phyloP scores from a whole-genome alignment of 2,888 invertebrate genomes.

The Nemurella pictetii region DNA sequence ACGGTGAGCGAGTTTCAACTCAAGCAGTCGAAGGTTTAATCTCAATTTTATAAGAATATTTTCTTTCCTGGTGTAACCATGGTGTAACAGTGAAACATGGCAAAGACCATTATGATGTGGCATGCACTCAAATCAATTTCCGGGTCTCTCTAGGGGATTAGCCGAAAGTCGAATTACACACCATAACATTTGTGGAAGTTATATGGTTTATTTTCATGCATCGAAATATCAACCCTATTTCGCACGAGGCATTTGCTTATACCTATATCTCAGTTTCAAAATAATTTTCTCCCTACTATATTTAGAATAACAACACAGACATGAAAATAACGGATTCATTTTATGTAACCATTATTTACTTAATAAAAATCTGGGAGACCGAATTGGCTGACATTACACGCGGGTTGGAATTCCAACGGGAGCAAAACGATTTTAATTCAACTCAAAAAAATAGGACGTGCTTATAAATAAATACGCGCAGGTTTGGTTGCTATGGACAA shows the following conservation, averaged over 20 bases:
- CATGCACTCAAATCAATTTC: not conserved
- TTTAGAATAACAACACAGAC: not conserved
- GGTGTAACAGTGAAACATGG: not conserved
- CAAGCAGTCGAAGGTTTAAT: too few relatives aligned
- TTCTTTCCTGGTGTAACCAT: not conserved
- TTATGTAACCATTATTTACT: not conserved
- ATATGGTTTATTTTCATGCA: not conserved
- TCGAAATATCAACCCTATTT: not conserved
- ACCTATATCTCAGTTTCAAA: not conserved
- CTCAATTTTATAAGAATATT: not conserved
- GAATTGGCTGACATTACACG: too few relatives aligned
- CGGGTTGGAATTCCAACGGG: not conserved
- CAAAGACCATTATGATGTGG: not conserved
- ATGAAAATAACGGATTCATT: not conserved
- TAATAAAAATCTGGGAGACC: not conserved
- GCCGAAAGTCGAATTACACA: not conserved
- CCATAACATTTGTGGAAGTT: not conserved
- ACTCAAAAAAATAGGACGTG: not conserved
- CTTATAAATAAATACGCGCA: not conserved
- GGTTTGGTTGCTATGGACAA: not conserved
- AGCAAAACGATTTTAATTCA: not conserved
- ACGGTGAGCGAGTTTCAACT: too few relatives aligned
- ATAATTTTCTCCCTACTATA: not conserved
- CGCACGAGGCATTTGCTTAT: not conserved
- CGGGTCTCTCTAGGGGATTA: not conserved